phyloP scores from a whole-genome alignment of 2,113 vertebrate genomes.

The Oreocharis arfaki region DNA sequence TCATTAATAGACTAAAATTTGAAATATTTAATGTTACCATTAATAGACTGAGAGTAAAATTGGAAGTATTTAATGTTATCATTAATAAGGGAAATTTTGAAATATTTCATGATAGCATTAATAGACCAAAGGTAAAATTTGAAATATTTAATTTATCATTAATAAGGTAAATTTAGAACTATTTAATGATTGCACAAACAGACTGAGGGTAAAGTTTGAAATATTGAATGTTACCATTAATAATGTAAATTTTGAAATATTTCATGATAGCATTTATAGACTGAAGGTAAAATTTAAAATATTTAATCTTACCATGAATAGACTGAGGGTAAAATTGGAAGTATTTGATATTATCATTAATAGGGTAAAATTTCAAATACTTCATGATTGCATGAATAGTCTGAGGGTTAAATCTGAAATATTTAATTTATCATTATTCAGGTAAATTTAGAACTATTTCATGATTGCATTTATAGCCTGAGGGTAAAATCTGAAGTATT shows the following conservation, averaged over 20 bases:
- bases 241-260: not conserved
- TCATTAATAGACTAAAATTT: no score
- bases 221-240: not conserved
- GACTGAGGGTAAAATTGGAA: not conserved
- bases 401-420: not conserved
- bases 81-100: no score
- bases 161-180: not conserved
- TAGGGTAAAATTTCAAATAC: not conserved
- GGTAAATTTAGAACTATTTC: not conserved
- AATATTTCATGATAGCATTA: not conserved
- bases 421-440: no score
- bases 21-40: no score
- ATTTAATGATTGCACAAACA: not conserved
- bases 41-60: no score
- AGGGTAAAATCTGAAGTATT: not conserved
- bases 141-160: not conserved
- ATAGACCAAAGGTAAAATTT: not conserved
- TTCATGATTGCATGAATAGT: not conserved
- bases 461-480: no score
- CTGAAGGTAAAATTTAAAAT: not conserved
- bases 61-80: no score
- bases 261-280: not conserved
- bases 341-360: no score
- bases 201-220: no score
- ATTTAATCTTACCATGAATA: not conserved